Evolutionary conservation across 2,113 vertebrate genomes (phyloP).

Genomic region (Mesitornis unicolor): DNA sequence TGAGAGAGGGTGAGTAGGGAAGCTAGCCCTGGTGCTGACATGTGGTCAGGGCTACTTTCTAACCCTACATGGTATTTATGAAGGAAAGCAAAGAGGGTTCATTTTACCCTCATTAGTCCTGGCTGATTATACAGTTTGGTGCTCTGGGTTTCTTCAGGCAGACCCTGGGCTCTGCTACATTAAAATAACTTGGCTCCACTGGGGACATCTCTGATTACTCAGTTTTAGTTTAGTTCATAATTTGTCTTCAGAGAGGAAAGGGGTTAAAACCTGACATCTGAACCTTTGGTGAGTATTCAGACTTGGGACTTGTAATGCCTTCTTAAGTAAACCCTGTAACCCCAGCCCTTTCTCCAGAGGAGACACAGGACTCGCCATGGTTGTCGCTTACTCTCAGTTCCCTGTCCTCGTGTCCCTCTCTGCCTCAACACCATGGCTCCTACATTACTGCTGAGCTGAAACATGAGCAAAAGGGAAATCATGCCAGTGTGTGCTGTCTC

Average conservation of each 20-base stretch:
- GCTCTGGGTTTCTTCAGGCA: neutral
- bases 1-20: neutral
- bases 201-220: neutral
- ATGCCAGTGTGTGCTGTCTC: neutral
- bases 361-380: rapidly evolving
- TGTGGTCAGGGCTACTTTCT: neutral
- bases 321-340: neutral
- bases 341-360: neutral
- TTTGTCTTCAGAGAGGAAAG: neutral
- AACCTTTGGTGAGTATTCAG: neutral
- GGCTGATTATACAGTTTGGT: neutral
- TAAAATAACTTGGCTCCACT: neutral
- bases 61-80: rapidly evolving
- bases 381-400: neutral
- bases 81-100: neutral
- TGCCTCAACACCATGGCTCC: neutral
- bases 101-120: neutral
- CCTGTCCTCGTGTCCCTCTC: neutral
- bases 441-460: neutral
- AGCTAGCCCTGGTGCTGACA: neutral
- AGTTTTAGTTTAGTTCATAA: neutral
- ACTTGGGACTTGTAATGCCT: neutral
- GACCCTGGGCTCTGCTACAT: neutral
- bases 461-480: neutral
- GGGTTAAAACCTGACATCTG: neutral